These are phyloP conservation scores for Colaptes auratus DNA, from an alignment of 2,113 vertebrate genomes.

Conservation along the genomic window DNA sequence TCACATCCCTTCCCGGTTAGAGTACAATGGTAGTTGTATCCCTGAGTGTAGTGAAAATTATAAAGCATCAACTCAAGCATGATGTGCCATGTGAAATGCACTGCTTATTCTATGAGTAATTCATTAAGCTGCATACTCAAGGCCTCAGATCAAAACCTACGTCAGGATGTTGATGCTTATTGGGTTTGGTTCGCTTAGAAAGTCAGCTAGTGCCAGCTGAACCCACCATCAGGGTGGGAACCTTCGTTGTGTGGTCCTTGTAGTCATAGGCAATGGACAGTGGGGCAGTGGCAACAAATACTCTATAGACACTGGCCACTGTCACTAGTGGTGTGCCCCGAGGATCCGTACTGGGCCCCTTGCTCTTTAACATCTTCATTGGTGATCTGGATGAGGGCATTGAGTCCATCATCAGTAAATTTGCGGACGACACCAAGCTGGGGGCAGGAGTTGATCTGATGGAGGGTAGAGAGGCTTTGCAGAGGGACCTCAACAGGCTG, in stretches of 20 bases:
- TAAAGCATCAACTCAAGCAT: not conserved
- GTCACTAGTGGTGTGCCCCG: no score
- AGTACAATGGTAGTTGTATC: not conserved
- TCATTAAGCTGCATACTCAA: not conserved
- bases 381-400: no score
- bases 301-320: not conserved
- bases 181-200: not conserved
- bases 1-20: not conserved
- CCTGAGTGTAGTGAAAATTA: not conserved
- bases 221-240: not conserved
- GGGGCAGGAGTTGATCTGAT: no score
- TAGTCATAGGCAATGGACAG: accelerated
- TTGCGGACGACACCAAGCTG: no score
- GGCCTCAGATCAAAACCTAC: not conserved
- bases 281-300: not conserved
- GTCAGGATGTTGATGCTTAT: not conserved
- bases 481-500: no score
- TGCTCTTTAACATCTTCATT: no score
- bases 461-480: no score
- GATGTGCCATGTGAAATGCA: not conserved
- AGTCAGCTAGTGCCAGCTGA: not conserved
- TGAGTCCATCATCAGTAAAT: no score
- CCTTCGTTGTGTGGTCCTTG: not conserved
- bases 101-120: not conserved
- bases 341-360: no score